A percentile compares a stretch with the other conserved stretches of the same genome.
These are phyloP conservation scores for Callimorpha dominula DNA, from an alignment of 2,888 invertebrate genomes.

Conservation along the genomic window DNA sequence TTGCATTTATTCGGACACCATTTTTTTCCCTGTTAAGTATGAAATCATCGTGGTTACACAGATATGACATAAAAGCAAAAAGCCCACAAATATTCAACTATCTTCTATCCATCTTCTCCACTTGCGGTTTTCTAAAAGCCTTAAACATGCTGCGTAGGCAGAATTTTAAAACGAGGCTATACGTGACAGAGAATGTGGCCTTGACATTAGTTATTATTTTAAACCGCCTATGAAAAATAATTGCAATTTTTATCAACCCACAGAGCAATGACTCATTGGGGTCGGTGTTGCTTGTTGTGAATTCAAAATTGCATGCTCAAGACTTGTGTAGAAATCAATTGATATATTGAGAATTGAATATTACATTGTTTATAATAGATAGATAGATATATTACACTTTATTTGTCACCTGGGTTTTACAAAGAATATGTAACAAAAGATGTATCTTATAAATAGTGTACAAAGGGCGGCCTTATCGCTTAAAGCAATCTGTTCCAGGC, in stretches of 20 bases:
- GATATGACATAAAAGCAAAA: too few relatives aligned
- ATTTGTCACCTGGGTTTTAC: too few relatives aligned
- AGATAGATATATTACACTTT: too few relatives aligned
- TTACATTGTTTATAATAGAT: too few relatives aligned
- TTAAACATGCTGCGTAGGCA: slow-evolving; percentile 22
- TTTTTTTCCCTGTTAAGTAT: too few relatives aligned
- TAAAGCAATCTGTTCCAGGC: too few relatives aligned
- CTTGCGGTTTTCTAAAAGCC: background rate
- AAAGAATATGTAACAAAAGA: too few relatives aligned
- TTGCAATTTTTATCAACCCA: slow-evolving; percentile 66
- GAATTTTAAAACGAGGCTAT: slow-evolving; percentile 47
- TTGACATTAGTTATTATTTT: slow-evolving; percentile 51
- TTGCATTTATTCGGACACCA: too few relatives aligned
- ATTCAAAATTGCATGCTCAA: slow-evolving; percentile 4
- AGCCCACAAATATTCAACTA: background rate
- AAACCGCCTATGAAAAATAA: slow-evolving; percentile 54
- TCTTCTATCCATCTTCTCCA: background rate
- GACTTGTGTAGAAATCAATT: background rate
- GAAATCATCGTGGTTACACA: too few relatives aligned
- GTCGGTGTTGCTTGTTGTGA: slow-evolving; percentile 40
- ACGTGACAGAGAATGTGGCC: slow-evolving; percentile 44
- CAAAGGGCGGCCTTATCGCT: too few relatives aligned
- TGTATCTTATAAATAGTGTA: too few relatives aligned
- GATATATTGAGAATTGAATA: background rate
- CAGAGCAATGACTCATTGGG: slow-evolving; percentile 66